These are phyloP conservation scores for Formica aserva DNA, from an alignment of 2,888 invertebrate species.

Conservation along the genomic window DNA sequence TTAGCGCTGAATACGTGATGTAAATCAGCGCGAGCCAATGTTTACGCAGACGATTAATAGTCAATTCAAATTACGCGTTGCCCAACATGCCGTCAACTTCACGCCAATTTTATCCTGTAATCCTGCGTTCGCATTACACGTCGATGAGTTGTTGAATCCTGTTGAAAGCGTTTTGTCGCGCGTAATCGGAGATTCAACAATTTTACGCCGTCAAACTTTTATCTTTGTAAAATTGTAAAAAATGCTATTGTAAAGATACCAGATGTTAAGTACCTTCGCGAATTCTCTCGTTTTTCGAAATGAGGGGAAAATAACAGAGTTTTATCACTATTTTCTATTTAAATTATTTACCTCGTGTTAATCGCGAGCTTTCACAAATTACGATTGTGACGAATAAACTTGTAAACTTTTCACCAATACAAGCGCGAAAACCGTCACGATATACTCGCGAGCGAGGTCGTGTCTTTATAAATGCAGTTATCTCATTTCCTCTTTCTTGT, in stretches of 20 bases:
- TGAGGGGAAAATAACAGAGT: background rate
- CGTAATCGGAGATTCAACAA: conserved; percentile 33
- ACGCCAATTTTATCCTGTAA: conserved; percentile 48
- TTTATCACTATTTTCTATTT: background rate
- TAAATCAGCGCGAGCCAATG: conserved; percentile 48
- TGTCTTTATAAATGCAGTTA: conserved; percentile 2
- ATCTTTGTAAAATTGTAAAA: conserved; percentile 4
- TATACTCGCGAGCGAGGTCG: background rate
- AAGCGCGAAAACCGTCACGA: conserved; percentile 11
- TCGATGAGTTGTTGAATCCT: conserved; percentile 29
- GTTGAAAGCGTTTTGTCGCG: conserved; percentile 30
- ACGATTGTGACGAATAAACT: conserved; percentile 12
- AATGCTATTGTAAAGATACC: background rate
- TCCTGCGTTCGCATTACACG: conserved; percentile 37
- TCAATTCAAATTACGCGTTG: conserved; percentile 54
- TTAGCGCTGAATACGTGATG: conserved; percentile 47
- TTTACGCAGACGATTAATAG: conserved; percentile 55
- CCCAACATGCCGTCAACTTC: conserved; percentile 47
- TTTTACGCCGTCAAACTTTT: conserved; percentile 12
- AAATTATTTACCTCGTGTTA: conserved; percentile 14
- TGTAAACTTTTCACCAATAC: background rate
- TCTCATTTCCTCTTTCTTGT: background rate
- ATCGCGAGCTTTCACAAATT: conserved; percentile 16
- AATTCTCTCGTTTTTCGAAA: background rate
- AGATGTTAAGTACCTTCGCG: background rate